These are phyloP conservation scores for Tetramorium alpestre DNA, from an alignment of 1,140 invertebrate species.

Conservation along the genomic window DNA sequence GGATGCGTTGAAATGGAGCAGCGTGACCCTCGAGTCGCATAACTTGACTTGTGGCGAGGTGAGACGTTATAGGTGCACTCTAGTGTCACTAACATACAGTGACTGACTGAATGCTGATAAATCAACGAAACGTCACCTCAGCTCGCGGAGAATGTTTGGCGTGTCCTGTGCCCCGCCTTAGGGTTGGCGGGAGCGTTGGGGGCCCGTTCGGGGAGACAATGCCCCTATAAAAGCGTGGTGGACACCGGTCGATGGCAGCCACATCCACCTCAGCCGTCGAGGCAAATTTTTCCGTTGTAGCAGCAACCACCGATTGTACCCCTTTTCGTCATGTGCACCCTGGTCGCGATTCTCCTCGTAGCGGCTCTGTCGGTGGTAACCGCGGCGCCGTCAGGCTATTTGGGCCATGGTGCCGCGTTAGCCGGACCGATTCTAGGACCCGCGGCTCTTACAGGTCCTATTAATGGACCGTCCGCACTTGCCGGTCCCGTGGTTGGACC, in stretches of 20 bases:
- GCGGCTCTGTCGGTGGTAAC: conserved; percentile 75
- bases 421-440: conserved; percentile 79
- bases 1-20: conserved; percentile 56
- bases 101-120: conserved; percentile 78
- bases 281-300: conserved; percentile 49
- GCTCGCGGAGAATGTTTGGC: conserved; percentile 79
- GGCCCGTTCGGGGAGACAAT: conserved; percentile 67
- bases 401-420: conserved; percentile 75
- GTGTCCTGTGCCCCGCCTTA: conserved; percentile 82
- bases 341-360: conserved; percentile 75
- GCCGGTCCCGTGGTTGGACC: conserved; percentile 81
- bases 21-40: conserved; percentile 47
- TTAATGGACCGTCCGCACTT: conserved; percentile 75
- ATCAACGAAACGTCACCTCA: conserved; percentile 69
- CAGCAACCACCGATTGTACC: conserved; percentile 1
- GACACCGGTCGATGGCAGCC: conserved; percentile 66
- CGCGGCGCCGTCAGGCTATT: conserved; percentile 79
- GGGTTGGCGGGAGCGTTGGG: conserved; percentile 76
- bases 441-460: conserved; percentile 77
- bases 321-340: conserved; percentile 74
- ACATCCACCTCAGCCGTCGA: conserved; percentile 75
- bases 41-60: conserved; percentile 37
- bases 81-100: conserved; percentile 65
- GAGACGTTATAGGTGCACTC: conserved; percentile 72
- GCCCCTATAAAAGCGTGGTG: conserved; percentile 80